Percentiles rank a stretch among this genome's conserved stretches.
Evolutionary conservation across 2,113 vertebrate genomes (phyloP).

Genomic region (Cygnus atratus): DNA sequence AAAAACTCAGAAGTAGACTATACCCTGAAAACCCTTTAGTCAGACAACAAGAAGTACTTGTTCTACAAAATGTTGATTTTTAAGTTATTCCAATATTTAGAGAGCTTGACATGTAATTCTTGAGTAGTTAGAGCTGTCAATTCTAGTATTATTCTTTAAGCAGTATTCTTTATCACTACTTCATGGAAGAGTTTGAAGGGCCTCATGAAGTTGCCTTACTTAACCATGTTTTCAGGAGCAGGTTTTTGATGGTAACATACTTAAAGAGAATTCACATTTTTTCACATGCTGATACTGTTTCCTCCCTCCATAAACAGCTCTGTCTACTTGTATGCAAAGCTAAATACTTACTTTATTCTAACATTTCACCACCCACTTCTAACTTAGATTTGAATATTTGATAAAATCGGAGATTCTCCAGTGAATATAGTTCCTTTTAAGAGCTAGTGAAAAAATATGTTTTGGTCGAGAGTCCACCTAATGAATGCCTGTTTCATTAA

Average conservation of each 20-base stretch:
- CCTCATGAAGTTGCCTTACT: neutral
- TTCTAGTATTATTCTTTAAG: neutral
- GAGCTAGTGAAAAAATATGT: conserved; percentile 2
- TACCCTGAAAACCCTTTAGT: neutral
- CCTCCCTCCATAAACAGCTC: neutral
- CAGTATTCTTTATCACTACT: neutral
- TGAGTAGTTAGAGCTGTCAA: neutral
- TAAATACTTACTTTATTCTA: conserved; percentile 21
- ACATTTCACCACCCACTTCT: conserved; percentile 26
- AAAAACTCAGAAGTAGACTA: neutral
- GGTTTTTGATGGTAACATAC: neutral
- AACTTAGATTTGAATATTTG: conserved; percentile 20
- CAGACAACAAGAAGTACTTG: neutral
- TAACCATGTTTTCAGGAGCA: neutral
- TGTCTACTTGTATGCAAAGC: neutral
- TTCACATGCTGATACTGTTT: neutral
- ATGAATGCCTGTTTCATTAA: conserved; percentile 42
- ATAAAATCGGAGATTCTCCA: conserved; percentile 31
- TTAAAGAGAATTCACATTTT: neutral
- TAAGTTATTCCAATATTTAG: neutral
- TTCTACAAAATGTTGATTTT: neutral
- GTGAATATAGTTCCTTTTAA: conserved; percentile 33
- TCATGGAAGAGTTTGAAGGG: neutral
- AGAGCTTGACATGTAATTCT: neutral
- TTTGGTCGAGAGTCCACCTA: conserved; percentile 46